A percentile compares a stretch with the other conserved stretches of the same genome.
These are phyloP conservation scores for Halcyon leucocephala DNA, from an alignment of 2,797 vertebrate species.

Conservation along the genomic window DNA sequence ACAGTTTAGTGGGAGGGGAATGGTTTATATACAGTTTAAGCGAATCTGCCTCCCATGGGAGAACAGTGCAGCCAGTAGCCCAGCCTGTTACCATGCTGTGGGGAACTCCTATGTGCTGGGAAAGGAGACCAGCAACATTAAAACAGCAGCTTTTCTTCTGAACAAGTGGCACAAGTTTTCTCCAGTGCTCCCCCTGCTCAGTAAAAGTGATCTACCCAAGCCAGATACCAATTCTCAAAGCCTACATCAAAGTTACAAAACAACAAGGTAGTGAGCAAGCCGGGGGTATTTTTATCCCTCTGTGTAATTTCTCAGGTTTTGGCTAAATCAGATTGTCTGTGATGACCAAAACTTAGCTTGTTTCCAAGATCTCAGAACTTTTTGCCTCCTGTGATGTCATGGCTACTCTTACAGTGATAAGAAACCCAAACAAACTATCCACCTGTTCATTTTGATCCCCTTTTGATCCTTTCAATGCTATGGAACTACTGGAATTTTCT, in stretches of 20 bases:
- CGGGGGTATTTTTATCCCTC: neutral
- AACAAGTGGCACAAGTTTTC: neutral
- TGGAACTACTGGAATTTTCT: neutral
- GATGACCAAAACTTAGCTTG: neutral
- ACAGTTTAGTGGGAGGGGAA: neutral
- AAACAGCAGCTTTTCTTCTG: neutral
- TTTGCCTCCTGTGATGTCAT: neutral
- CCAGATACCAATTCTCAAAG: neutral
- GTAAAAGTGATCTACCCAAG: neutral
- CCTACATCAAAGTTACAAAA: neutral
- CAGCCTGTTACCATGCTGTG: accelerated
- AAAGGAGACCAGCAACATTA: neutral
- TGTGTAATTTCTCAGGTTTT: neutral
- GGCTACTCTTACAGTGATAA: neutral
- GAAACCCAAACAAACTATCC: neutral
- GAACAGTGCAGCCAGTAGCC: neutral
- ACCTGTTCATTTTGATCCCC: neutral
- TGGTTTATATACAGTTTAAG: neutral
- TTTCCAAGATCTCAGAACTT: neutral
- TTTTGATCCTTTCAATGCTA: neutral
- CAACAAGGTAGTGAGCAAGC: neutral
- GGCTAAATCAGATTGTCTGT: neutral
- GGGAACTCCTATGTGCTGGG: neutral
- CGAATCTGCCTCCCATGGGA: neutral
- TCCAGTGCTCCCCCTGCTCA: neutral